Base-by-base conservation (phyloP, 1,140 invertebrate species). In the Bombus huntii region DNA sequence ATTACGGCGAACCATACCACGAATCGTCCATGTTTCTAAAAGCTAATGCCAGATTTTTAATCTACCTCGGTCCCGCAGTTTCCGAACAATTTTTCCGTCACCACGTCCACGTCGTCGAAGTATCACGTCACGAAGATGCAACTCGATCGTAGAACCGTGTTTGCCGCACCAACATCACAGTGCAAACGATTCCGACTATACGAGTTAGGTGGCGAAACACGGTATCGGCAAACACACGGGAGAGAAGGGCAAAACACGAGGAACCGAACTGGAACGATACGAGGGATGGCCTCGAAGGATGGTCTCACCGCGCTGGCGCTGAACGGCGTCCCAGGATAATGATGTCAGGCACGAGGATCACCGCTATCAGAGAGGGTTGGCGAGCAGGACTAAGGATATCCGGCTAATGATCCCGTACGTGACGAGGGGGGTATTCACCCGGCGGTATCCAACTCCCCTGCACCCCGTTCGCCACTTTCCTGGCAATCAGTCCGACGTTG, bases 361-460 rank as follows among this genome's bases (percentile, higher is more conserved):
- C 89, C 87, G 89, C 91, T 92, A 92, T 92, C 89, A 88, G 86
- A 90, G 89, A 90, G 86, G 88, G 85, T 89, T 89, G 88, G 88
- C 88, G 85, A 87, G 79, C 91, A 90, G 84, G 87, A 90, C 89
- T 92, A 92, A 93, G 93, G 94, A 93, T 93, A 92, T 93, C 88
- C 78, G 88, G 90, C 92, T 94, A 94, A 94, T 94, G 92, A 94
- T 94, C 92, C 92, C 91, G 91, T 93, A 93, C 93, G 92, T 93
- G 92, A 94, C 91, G 91, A 91, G 84, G 92, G 90, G 91, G 89
- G 91, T 92, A 93, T 94, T 94, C 92, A 92, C 92, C 91, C 90
- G 78, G 81, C 89, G 70, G 39, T 66, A 34, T 84, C 59, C 70
- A n/a, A 18, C 57, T 44, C 71, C 86, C 77, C 22, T 12, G 31